A percentile compares a stretch with the other conserved stretches of the same genome.
These are phyloP conservation scores for Apostichopus leukothele DNA, from an alignment of 53 echinoderm and acorn worm genomes.

Conservation along the genomic window DNA sequence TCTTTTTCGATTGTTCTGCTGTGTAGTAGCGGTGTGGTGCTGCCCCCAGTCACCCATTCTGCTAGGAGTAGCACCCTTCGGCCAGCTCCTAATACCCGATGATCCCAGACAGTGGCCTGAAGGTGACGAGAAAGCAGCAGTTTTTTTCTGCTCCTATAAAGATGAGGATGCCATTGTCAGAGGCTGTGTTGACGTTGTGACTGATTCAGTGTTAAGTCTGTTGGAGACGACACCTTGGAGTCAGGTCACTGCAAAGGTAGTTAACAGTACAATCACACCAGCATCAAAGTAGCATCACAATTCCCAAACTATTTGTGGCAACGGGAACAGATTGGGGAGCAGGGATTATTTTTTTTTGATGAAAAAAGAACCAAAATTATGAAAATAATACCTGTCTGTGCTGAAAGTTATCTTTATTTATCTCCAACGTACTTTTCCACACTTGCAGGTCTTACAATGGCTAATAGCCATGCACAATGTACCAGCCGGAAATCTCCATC, in stretches of 20 bases:
- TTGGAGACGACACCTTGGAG: constrained; percentile 67
- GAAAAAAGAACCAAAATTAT: too few relatives aligned
- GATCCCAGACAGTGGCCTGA: not conserved
- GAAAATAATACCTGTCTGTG: not conserved
- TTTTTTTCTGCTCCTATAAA: constrained; percentile 8
- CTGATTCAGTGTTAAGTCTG: constrained; percentile 50
- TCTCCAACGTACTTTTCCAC: too few relatives aligned
- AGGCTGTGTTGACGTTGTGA: constrained; percentile 39
- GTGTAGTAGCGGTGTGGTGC: constrained; percentile 62
- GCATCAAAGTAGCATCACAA: too few relatives aligned
- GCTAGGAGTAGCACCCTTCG: constrained; percentile 34
- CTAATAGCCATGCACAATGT: constrained; percentile 62
- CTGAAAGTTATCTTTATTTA: not conserved
- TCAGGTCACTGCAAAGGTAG: constrained; percentile 74
- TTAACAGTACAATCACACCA: not conserved
- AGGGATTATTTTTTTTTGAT: too few relatives aligned
- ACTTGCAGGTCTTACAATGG: constrained; percentile 67
- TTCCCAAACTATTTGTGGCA: too few relatives aligned
- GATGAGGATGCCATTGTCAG: constrained; percentile 43
- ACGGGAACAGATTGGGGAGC: too few relatives aligned
- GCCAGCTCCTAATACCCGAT: not conserved
- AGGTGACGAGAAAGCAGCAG: not conserved
- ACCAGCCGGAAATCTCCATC: constrained; percentile 34
- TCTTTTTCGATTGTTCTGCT: constrained; percentile 59
- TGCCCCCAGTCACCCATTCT: constrained; percentile 44